Evolutionary conservation across 2,797 vertebrate genomes (phyloP).

Genomic region (Leptatherina wallacei): DNA sequence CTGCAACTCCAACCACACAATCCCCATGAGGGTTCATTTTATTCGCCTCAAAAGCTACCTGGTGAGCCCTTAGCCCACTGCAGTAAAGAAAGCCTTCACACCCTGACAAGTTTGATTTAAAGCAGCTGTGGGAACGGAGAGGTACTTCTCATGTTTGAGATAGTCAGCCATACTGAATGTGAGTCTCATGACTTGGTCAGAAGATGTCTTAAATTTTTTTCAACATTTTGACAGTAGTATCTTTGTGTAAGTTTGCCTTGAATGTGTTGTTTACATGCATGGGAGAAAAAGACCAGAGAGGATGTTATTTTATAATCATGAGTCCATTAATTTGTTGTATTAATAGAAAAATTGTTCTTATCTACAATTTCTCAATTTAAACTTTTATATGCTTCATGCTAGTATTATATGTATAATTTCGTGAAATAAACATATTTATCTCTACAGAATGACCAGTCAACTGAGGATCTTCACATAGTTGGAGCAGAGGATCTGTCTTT

Average conservation of each 20-base stretch:
- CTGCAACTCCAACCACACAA: slow-evolving; percentile 87
- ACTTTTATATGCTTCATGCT: not conserved
- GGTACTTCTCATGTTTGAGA: not conserved
- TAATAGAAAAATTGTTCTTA: not conserved
- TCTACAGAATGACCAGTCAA: slow-evolving; percentile 90
- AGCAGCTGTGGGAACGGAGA: not conserved
- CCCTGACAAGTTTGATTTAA: not conserved
- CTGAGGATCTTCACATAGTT: slow-evolving; percentile 88
- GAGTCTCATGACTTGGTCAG: slow-evolving; percentile 39
- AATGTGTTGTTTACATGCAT: slow-evolving; percentile 14
- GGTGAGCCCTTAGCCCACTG: slow-evolving; percentile 76
- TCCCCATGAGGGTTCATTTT: slow-evolving; percentile 94
- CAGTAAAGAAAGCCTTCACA: not conserved
- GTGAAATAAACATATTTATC: slow-evolving; percentile 1
- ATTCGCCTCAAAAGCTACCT: slow-evolving; percentile 91
- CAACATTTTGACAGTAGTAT: slow-evolving; percentile 10
- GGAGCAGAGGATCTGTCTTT: slow-evolving; percentile 90
- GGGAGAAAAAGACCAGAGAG: not conserved
- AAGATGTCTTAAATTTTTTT: slow-evolving; percentile 22
- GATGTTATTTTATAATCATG: not conserved
- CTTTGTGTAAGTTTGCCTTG: slow-evolving; percentile 37
- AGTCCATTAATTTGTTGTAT: not conserved
- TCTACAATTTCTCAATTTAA: not conserved
- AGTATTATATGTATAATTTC: not conserved
- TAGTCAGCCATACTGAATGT: slow-evolving; percentile 11